phyloP scores from a whole-genome alignment of 2,888 invertebrate genomes.

The Melieria omissa region DNA sequence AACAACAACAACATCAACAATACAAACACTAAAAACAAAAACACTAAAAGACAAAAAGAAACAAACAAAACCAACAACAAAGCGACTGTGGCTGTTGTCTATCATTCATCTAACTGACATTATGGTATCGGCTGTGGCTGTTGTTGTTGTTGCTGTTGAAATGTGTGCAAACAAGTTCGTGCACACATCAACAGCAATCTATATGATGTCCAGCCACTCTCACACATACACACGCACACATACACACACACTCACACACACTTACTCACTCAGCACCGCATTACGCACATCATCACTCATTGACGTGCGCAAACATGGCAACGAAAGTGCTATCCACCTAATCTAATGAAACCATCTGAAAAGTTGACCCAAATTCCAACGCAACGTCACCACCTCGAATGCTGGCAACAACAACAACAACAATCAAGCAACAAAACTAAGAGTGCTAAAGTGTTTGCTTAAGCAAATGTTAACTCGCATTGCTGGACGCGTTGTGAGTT shows the following conservation, averaged over 20 bases:
- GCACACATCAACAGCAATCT: constrained; percentile 6
- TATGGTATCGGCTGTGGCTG: too few species aligned
- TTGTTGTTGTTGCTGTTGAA: too few species aligned
- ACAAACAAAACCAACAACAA: too few species aligned
- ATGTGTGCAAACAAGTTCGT: too few species aligned
- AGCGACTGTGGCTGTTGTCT: too few species aligned
- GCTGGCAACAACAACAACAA: constrained; percentile 6
- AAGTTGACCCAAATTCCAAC: constrained; percentile 45
- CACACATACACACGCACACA: neutral
- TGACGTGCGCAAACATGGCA: neutral
- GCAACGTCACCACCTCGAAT: constrained; percentile 12
- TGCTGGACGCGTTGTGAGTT: too few species aligned
- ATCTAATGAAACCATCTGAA: constrained; percentile 48
- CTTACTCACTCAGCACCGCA: constrained; percentile 14
- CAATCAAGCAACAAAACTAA: neutral
- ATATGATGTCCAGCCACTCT: too few species aligned
- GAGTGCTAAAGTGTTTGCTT: constrained; percentile 23
- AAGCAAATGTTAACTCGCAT: constrained; percentile 22
- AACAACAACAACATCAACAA: too few species aligned
- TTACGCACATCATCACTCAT: constrained; percentile 16
- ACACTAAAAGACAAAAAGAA: too few species aligned
- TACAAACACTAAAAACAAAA: too few species aligned
- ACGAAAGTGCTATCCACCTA: constrained; percentile 27
- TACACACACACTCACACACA: constrained; percentile 14
- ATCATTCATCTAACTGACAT: too few species aligned